Evolutionary conservation across 2,797 vertebrate genomes (phyloP).

Genomic region (Gila robusta): DNA sequence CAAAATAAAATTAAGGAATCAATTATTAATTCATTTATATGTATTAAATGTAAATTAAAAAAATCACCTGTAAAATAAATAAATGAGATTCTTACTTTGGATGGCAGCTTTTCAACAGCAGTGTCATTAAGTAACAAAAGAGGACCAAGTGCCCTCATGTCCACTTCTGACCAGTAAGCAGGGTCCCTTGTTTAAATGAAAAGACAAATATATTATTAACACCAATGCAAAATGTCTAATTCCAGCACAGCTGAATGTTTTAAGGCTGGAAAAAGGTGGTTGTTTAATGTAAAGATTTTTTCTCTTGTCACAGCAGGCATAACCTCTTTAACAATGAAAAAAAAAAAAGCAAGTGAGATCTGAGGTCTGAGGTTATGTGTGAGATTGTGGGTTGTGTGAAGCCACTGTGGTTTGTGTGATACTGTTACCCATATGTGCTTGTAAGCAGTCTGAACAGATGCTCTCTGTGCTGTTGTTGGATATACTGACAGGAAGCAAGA

Average conservation of each 20-base stretch:
- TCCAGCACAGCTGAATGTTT: not conserved
- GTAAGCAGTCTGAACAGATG: conserved; percentile 68
- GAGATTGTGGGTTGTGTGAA: not conserved
- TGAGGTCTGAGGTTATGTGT: not conserved
- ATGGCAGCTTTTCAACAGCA: conserved; percentile 63
- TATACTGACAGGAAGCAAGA: conserved; percentile 70
- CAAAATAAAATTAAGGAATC: not conserved
- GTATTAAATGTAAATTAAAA: not conserved
- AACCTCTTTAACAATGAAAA: not conserved
- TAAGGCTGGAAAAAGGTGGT: no score
- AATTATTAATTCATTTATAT: conserved; percentile 55
- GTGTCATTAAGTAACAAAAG: conserved; percentile 70
- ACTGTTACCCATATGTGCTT: conserved; percentile 72
- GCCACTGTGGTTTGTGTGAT: not conserved
- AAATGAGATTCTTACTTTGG: conserved; percentile 40
- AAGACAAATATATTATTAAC: not conserved
- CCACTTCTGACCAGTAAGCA: conserved; percentile 70
- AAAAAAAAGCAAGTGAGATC: not conserved
- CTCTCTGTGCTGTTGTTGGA: conserved; percentile 63
- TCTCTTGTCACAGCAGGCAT: not conserved
- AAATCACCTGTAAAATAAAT: not conserved
- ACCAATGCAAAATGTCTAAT: not conserved
- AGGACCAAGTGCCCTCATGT: conserved; percentile 67
- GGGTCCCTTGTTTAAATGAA: conserved; percentile 67
- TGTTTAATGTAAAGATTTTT: not conserved